Evolutionary conservation across 2,888 invertebrate species (phyloP).

Genomic region (Clivina fossor): DNA sequence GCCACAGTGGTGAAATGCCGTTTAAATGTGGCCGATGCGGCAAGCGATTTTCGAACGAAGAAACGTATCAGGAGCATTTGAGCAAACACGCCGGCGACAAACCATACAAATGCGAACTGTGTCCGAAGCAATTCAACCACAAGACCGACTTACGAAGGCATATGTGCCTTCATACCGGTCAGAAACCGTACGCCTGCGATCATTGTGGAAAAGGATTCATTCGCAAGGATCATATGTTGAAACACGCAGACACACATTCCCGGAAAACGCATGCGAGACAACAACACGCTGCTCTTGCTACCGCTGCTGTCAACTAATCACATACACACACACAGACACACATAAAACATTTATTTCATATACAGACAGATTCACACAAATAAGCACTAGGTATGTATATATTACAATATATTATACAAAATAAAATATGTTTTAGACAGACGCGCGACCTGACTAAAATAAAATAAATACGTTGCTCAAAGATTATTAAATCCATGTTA

Average conservation of each 20-base stretch:
- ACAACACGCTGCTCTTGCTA: constrained; percentile 38
- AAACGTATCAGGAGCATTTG: constrained; percentile 72
- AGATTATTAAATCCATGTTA: too few relatives aligned
- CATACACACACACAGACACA: background rate
- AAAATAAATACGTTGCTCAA: too few relatives aligned
- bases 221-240: constrained; percentile 88
- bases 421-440: too few relatives aligned
- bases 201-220: constrained; percentile 86
- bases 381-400: too few relatives aligned
- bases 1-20: constrained; percentile 84
- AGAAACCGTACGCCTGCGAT: constrained; percentile 79
- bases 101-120: constrained; percentile 81
- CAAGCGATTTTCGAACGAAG: constrained; percentile 76
- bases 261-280: constrained; percentile 55
- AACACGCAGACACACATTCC: constrained; percentile 80
- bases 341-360: background rate
- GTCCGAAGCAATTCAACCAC: constrained; percentile 88
- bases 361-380: too few relatives aligned
- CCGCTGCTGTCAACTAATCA: background rate
- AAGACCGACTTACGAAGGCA: constrained; percentile 87
- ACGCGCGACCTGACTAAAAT: too few relatives aligned
- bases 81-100: constrained; percentile 80
- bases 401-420: too few relatives aligned
- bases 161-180: constrained; percentile 83
- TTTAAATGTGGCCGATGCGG: constrained; percentile 84